These are phyloP conservation scores for Polyommatus iphigenia DNA, from an alignment of 2,888 invertebrate genomes.

Conservation along the genomic window DNA sequence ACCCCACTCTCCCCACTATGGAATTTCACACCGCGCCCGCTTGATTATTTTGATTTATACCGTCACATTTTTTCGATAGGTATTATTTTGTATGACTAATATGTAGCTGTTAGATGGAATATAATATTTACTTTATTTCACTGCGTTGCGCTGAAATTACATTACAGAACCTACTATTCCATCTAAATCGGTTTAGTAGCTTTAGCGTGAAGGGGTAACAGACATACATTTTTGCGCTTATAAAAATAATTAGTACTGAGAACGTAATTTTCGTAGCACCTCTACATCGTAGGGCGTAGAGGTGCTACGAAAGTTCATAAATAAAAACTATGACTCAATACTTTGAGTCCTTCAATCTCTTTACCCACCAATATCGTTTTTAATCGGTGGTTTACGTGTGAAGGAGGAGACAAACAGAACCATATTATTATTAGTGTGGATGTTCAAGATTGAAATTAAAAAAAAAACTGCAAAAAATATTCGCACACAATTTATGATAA, in stretches of 20 bases:
- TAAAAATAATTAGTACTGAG: not conserved
- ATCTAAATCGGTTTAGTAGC: not conserved
- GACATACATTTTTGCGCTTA: not conserved
- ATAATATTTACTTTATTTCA: not conserved
- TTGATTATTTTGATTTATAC: constrained; percentile 68
- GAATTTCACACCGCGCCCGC: constrained; percentile 71
- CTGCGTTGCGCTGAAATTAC: no score
- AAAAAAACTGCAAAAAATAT: no score
- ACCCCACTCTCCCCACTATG: constrained; percentile 60
- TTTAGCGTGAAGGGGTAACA: not conserved
- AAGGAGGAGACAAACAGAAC: no score
- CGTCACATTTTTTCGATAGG: constrained; percentile 53
- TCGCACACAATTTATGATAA: no score
- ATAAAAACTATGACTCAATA: no score
- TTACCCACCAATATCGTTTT: no score
- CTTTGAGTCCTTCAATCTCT: no score
- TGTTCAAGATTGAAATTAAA: no score
- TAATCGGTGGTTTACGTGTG: no score
- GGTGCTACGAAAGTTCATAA: no score
- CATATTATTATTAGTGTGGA: no score
- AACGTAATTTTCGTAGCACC: not conserved
- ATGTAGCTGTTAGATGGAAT: not conserved
- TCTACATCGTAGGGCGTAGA: no score
- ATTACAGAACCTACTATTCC: not conserved
- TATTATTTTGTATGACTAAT: constrained; percentile 31